Conservation (phyloP, 2,888 invertebrate species). For the Cheilosia soror region DNA sequence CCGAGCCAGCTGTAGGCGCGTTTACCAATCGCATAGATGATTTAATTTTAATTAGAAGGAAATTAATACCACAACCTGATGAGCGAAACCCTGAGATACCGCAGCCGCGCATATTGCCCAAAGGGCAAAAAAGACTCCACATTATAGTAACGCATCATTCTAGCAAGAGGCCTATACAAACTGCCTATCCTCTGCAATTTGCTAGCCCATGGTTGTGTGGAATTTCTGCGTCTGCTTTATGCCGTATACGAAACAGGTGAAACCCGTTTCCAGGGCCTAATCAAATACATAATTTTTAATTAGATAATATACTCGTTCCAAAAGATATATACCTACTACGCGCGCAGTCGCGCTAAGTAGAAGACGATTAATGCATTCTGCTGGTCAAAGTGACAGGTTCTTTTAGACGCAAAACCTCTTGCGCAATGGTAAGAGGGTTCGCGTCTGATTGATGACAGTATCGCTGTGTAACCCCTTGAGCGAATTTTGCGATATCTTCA, state of each 20-base stretch:
- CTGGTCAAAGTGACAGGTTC: slow-evolving; percentile 55
- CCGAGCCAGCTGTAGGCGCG: slow-evolving; percentile 32
- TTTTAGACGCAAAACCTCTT: slow-evolving; percentile 11
- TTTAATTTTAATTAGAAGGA: slow-evolving; percentile 69
- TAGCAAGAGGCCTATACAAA: slow-evolving; percentile 3
- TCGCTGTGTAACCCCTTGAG: slow-evolving; percentile 39
- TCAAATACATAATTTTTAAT: slow-evolving; percentile 70
- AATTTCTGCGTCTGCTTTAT: slow-evolving; percentile 4
- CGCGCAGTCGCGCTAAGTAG: slow-evolving; percentile 31
- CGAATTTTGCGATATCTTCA: slow-evolving; percentile 37
- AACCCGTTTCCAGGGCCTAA: slow-evolving; percentile 57
- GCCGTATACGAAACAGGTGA: slow-evolving; percentile 42
- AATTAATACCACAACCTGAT: slow-evolving; percentile 50
- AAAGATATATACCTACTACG: background rate
- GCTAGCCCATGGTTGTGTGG: background rate
- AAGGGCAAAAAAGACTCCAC: slow-evolving; percentile 25
- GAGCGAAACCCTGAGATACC: background rate
- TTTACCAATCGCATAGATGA: slow-evolving; percentile 36
- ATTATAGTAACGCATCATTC: slow-evolving; percentile 31
- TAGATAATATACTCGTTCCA: slow-evolving; percentile 44
- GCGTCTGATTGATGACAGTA: slow-evolving; percentile 34
- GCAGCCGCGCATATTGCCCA: slow-evolving; percentile 24
- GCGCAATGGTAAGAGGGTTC: background rate
- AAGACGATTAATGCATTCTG: slow-evolving; percentile 64
- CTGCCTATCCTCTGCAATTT: slow-evolving; percentile 9